Evolutionary conservation across 2,888 invertebrate genomes (phyloP).

Genomic region (Leuctra nigra): DNA sequence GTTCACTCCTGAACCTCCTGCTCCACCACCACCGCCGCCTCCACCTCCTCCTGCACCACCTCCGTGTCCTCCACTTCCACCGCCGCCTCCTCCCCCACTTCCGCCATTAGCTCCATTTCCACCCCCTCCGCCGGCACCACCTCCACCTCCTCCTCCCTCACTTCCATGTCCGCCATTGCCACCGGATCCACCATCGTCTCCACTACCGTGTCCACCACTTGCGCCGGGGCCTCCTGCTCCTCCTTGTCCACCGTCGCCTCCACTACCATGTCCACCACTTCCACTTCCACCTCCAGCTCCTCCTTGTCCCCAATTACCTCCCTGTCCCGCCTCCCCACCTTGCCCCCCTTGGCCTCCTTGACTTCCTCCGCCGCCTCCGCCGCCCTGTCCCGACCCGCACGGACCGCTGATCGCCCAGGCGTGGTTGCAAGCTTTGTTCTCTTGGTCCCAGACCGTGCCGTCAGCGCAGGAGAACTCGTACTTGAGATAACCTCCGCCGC

Average conservation of each 20-base stretch:
- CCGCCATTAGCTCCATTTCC: conserved; percentile 9
- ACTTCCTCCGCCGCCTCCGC: neutral
- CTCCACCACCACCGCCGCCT: conserved; percentile 31
- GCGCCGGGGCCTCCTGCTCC: conserved; percentile 26
- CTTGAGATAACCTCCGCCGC: conserved; percentile 51
- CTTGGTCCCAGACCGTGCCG: conserved; percentile 71
- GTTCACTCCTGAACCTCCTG: conserved; percentile 21
- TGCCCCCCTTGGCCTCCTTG: conserved; percentile 18
- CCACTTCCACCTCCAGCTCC: conserved; percentile 23
- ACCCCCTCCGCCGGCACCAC: conserved; percentile 23
- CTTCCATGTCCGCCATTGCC: conserved; percentile 30
- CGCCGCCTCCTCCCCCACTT: conserved; percentile 21
- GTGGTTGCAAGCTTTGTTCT: conserved; percentile 63
- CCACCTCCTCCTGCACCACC: conserved; percentile 27
- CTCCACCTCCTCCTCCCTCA: conserved; percentile 20
- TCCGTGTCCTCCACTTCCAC: conserved; percentile 1
- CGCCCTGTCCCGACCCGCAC: conserved; percentile 30
- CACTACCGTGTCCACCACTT: conserved; percentile 23
- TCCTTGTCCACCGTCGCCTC: conserved; percentile 27
- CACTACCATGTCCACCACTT: conserved; percentile 3
- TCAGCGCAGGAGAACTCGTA: conserved; percentile 67
- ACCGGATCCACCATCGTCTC: conserved; percentile 28
- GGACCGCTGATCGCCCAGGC: conserved; percentile 47
- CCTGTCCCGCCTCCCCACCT: conserved; percentile 14
- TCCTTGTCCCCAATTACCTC: conserved; percentile 27